Conservation (phyloP, 92 coral and sea anemone genomes). For the Metridium senile region DNA sequence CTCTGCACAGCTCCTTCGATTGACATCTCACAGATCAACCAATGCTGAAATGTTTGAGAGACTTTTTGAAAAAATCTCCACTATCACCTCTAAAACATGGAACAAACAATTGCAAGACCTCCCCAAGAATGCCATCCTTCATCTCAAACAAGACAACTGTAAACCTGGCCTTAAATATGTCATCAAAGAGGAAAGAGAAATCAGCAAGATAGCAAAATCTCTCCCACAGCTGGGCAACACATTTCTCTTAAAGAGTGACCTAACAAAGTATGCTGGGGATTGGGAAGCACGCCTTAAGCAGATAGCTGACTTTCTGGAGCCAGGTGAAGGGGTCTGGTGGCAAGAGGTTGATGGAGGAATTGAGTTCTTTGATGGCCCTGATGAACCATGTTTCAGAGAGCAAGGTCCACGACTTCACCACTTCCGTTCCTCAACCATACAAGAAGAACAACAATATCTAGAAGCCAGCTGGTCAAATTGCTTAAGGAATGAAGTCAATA, state of each 20-base stretch:
- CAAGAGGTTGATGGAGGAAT: conserved; percentile 47
- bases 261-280: conserved; percentile 46
- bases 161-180: conserved; percentile 1
- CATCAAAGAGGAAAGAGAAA: conserved; percentile 41
- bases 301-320: conserved; percentile 55
- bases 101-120: conserved; percentile 45
- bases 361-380: conserved; percentile 69
- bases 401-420: conserved; percentile 44
- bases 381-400: conserved; percentile 32
- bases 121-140: conserved; percentile 43
- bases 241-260: conserved; percentile 7
- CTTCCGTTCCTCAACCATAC: conserved; percentile 34
- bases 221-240: conserved; percentile 38
- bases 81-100: conserved; percentile 49
- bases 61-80: conserved; percentile 41
- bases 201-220: conserved; percentile 41
- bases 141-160: conserved; percentile 14
- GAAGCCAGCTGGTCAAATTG: conserved; percentile 33
- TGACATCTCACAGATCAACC: conserved; percentile 25
- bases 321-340: conserved; percentile 67
- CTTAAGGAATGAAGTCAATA: conserved; percentile 19
- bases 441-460: conserved; percentile 33
- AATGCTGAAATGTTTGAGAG: conserved; percentile 46
- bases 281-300: conserved; percentile 53
- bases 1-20: conserved; percentile 13